phyloP scores from a whole-genome alignment of 2,113 vertebrate species.

The Taurulus bubalis region DNA sequence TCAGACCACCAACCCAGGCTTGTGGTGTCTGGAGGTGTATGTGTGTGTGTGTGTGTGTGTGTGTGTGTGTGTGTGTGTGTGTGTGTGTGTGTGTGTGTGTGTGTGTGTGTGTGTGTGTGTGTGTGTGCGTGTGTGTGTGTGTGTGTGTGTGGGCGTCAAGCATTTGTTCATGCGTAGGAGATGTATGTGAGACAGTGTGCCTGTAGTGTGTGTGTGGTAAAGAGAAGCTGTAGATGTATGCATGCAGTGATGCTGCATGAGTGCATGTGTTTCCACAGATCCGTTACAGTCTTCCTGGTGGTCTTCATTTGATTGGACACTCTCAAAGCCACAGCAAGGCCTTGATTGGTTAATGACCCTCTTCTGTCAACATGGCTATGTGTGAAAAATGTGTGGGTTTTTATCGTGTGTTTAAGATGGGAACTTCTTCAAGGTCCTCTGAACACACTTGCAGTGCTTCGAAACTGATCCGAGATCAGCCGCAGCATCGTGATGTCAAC shows the following conservation, averaged over 20 bases:
- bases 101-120: conserved; percentile 28
- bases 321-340: conserved; percentile 24
- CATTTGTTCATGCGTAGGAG: conserved; percentile 31
- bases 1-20: conserved; percentile 57
- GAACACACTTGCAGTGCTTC: neutral
- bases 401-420: conserved; percentile 3
- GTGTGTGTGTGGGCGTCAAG: conserved; percentile 23
- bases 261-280: conserved; percentile 33
- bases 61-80: conserved; percentile 32
- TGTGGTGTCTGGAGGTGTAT: conserved; percentile 62
- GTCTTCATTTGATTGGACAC: conserved; percentile 54
- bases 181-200: conserved; percentile 22
- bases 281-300: conserved; percentile 44
- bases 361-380: neutral
- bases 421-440: conserved; percentile 12
- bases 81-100: conserved; percentile 27
- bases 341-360: conserved; percentile 32
- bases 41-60: conserved; percentile 33
- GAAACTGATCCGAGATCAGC: conserved; percentile 17
- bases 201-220: neutral
- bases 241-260: neutral
- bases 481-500: conserved; percentile 4
- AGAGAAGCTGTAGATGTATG: neutral
- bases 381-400: conserved; percentile 22
- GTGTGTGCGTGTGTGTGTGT: conserved; percentile 25